These are phyloP conservation scores for Sminthurides aquaticus DNA, from an alignment of 2,888 invertebrate genomes.

Conservation along the genomic window DNA sequence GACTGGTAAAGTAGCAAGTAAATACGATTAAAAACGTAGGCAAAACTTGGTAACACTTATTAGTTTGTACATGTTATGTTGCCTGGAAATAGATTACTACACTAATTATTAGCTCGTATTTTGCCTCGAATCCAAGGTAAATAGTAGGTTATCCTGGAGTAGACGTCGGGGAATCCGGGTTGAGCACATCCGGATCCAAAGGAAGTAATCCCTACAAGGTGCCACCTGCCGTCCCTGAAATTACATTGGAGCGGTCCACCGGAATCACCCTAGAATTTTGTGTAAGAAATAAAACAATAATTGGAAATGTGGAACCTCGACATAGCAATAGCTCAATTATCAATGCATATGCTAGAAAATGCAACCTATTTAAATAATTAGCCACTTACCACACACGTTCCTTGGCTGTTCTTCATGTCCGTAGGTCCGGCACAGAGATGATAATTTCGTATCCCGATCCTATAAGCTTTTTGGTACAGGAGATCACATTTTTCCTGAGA, in stretches of 20 bases:
- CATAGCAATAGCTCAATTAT: too few relatives aligned
- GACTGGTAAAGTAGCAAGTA: too few relatives aligned
- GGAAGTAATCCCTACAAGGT: slow-evolving; percentile 78
- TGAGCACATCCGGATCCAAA: slow-evolving; percentile 88
- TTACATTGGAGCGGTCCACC: slow-evolving; percentile 84
- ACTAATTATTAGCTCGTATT: slow-evolving; percentile 37
- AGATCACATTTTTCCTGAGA: slow-evolving; percentile 42
- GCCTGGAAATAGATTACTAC: too few relatives aligned
- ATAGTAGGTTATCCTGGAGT: slow-evolving; percentile 74
- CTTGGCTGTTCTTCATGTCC: slow-evolving; percentile 64
- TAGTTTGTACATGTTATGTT: too few relatives aligned
- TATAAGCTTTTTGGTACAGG: slow-evolving; percentile 39
- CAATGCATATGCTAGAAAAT: too few relatives aligned
- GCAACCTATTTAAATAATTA: background rate
- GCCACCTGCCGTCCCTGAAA: slow-evolving; percentile 70
- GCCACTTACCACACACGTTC: slow-evolving; percentile 75
- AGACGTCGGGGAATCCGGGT: slow-evolving; percentile 69
- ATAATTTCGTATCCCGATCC: slow-evolving; percentile 43
- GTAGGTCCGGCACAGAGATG: slow-evolving; percentile 82
- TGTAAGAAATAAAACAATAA: background rate
- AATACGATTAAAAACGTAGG: too few relatives aligned
- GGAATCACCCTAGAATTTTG: slow-evolving; percentile 66
- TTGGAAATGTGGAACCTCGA: too few relatives aligned
- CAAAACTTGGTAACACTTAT: too few relatives aligned
- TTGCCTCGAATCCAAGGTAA: slow-evolving; percentile 65